phyloP scores from a whole-genome alignment of 30 jellyfish, hydroid and myxozoan species.

The Aurelia sp. region DNA sequence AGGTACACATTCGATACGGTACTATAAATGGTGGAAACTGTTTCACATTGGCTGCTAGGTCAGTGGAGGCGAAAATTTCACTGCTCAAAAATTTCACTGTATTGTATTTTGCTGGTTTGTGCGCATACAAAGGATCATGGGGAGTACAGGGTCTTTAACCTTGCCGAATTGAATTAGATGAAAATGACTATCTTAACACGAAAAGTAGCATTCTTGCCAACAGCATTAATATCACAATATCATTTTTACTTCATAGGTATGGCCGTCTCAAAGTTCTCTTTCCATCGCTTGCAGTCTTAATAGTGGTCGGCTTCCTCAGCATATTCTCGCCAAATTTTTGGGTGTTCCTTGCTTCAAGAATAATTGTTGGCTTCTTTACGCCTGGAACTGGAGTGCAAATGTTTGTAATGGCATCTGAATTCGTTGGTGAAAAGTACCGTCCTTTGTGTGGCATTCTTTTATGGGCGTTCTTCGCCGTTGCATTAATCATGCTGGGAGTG shows the following conservation, averaged over 20 bases:
- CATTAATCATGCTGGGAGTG: slow-evolving; percentile 64
- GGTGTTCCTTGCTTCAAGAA: slow-evolving; percentile 42
- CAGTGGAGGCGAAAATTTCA: too few relatives aligned
- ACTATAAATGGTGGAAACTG: too few relatives aligned
- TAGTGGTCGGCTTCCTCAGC: slow-evolving; percentile 68
- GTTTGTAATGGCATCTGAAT: slow-evolving; percentile 81
- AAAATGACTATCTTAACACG: too few relatives aligned
- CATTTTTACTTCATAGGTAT: slow-evolving; percentile 31
- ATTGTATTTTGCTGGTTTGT: too few relatives aligned
- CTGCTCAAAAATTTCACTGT: too few relatives aligned
- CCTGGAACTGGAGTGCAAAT: slow-evolving; percentile 79
- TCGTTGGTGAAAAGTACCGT: slow-evolving; percentile 79
- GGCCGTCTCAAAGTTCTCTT: slow-evolving; percentile 81
- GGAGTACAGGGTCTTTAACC: too few relatives aligned
- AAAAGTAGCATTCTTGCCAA: too few relatives aligned
- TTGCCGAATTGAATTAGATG: too few relatives aligned
- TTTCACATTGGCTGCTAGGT: too few relatives aligned
- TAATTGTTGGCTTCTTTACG: slow-evolving; percentile 78
- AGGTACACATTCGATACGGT: too few relatives aligned
- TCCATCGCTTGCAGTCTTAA: slow-evolving; percentile 48
- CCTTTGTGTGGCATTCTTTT: slow-evolving; percentile 81
- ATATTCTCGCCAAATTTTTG: slow-evolving; percentile 68
- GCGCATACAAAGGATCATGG: too few relatives aligned
- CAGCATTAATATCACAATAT: too few relatives aligned
- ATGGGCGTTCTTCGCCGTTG: slow-evolving; percentile 73